A percentile compares a stretch with the other conserved stretches of the same genome.
Evolutionary conservation across 2,888 invertebrate genomes (phyloP).

Genomic region (Stenurella melanura): DNA sequence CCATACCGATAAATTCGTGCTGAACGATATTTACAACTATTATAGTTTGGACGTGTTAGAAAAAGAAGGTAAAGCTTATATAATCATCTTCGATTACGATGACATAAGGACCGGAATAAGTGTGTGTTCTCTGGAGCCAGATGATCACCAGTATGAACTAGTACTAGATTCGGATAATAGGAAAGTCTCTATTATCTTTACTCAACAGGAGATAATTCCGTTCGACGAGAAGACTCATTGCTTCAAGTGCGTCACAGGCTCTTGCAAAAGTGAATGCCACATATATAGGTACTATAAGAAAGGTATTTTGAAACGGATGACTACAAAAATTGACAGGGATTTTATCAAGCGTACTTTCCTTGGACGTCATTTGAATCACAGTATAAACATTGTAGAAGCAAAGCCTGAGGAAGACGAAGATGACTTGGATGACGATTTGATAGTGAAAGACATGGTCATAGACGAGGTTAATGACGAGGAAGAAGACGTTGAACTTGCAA

Average conservation of each 20-base stretch:
- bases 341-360: conserved; percentile 43
- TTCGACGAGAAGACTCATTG: conserved; percentile 48
- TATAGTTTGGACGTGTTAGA: conserved; percentile 47
- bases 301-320: conserved; percentile 46
- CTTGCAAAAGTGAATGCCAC: conserved; percentile 46
- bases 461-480: conserved; percentile 51
- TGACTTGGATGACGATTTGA: conserved; percentile 46
- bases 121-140: conserved; percentile 36
- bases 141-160: conserved; percentile 48
- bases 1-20: conserved; percentile 36
- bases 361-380: conserved; percentile 26
- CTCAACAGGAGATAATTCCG: conserved; percentile 41
- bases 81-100: conserved; percentile 48
- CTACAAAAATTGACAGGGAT: conserved; percentile 45
- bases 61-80: conserved; percentile 40
- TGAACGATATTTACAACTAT: conserved; percentile 41
- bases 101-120: conserved; percentile 40
- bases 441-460: conserved; percentile 48
- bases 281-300: conserved; percentile 42
- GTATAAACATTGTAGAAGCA: conserved; percentile 46
- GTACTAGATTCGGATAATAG: conserved; percentile 36
- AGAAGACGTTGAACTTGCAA: conserved; percentile 37
- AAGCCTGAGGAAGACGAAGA: conserved; percentile 44
- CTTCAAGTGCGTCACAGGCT: conserved; percentile 50
- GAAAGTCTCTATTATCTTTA: conserved; percentile 40